Base-by-base conservation (phyloP, 2,797 vertebrate species). In the Amniataba percoides region DNA sequence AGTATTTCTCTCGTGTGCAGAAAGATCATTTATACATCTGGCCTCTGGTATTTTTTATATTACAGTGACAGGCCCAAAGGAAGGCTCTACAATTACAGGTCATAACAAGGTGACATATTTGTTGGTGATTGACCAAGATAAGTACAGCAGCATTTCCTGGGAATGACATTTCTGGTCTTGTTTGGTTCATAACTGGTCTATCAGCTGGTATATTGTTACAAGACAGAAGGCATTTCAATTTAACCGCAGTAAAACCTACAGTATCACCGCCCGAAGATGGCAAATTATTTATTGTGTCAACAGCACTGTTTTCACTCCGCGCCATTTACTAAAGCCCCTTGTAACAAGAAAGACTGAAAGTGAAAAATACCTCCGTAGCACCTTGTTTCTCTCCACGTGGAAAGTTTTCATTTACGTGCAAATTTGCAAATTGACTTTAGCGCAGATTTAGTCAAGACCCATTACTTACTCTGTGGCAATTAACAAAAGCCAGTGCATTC, bases 201-300 rank as follows among this genome's bases (percentile, higher is more conserved):
- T 83, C 71, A 68, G 76, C 57, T 40, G 62, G 5, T 74, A 4
- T 34, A 55, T 59, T 74, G 73, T 72, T 69, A 71, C 71, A 40
- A 7, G 42, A 36, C 43, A 55, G 74, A 68, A 56, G 71, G 53
- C 25, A 42, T 82, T 78, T 89, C 67, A 78, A 68, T 84, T 86
- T 78, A 65, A 36, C 61, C 10, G 60, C 78, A 25, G 75, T 61
- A 19, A 69, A 85, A 74, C 48, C 39, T 18, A 53, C 48, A 69
- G 60, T 62, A 58, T 84, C 70, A 34, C 64, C 13, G 18, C 23
- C 18, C 13, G 31, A 67, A 74, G 60, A 86, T 81, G 71, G 88
- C 81, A 87, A 67, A 82, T 90, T 74, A 88, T 89, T 87, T 88
- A 80, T 75, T 65, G 71, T 83, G 84, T 88, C 87, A 85, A 71